Conservation (phyloP, 2,797 vertebrate genomes). For the Dendrocincla fuliginosa region DNA sequence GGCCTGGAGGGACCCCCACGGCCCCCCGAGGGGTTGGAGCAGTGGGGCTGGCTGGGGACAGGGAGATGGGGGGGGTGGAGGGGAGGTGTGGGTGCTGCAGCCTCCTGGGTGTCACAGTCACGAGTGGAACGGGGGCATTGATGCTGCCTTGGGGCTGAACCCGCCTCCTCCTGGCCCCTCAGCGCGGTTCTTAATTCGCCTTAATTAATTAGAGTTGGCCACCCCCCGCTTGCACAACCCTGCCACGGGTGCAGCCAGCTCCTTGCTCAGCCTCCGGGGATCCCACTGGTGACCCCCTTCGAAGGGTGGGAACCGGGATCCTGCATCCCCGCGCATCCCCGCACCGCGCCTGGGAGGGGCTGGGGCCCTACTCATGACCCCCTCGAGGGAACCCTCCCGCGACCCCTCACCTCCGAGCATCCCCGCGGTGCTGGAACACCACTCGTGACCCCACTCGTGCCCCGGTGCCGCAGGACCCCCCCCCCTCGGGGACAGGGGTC, state of each 20-base stretch:
- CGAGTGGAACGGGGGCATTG: not conserved
- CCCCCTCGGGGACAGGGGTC: not conserved
- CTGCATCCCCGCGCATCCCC: not conserved
- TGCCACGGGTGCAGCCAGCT: not conserved
- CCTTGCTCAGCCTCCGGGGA: not conserved
- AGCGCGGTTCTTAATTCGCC: not conserved
- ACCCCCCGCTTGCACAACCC: not conserved
- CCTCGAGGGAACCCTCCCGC: not conserved
- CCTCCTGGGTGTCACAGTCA: not conserved
- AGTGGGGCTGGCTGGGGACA: fast-evolving
- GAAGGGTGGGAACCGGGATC: fast-evolving
- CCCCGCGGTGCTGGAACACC: not conserved
- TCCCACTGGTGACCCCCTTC: not conserved
- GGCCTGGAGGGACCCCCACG: not conserved
- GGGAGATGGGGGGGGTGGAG: fast-evolving
- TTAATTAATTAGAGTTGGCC: not conserved
- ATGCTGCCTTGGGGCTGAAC: not conserved
- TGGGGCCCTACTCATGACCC: not conserved
- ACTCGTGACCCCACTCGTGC: not conserved
- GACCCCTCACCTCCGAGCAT: no score
- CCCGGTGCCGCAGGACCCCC: not conserved
- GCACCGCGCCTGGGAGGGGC: not conserved
- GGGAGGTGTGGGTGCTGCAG: not conserved
- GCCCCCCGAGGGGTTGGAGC: fast-evolving
- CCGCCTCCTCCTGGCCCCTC: not conserved